A percentile compares a stretch with the other conserved stretches of the same genome.
These are phyloP conservation scores for Dinomys branickii DNA, from an alignment of 2,113 vertebrate genomes.

Conservation along the genomic window DNA sequence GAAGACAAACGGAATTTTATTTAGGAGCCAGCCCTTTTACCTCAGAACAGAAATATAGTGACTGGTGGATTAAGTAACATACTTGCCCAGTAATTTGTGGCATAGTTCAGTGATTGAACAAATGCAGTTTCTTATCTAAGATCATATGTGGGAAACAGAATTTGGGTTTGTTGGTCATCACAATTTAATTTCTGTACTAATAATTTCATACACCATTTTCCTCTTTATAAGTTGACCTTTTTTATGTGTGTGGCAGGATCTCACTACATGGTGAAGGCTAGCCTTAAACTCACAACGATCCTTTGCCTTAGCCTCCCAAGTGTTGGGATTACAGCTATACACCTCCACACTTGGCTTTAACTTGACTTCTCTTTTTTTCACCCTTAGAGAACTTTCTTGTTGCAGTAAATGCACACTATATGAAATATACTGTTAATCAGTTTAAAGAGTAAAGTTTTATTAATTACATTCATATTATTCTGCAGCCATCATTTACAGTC, in stretches of 20 bases:
- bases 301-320: background rate
- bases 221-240: background rate
- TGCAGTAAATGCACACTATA: background rate
- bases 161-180: background rate
- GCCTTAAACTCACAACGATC: background rate
- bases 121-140: background rate
- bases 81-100: background rate
- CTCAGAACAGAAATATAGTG: background rate
- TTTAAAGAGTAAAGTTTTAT: background rate
- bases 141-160: background rate
- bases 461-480: background rate
- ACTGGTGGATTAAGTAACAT: background rate
- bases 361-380: background rate
- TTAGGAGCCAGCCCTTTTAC: background rate
- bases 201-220: background rate
- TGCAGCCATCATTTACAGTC: background rate
- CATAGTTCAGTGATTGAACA: background rate
- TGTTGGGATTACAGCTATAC: background rate
- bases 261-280: background rate
- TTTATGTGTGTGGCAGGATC: background rate
- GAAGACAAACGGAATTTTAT: background rate
- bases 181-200: background rate
- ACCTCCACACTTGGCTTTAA: background rate
- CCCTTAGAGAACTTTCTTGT: background rate
- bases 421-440: background rate